These are phyloP conservation scores for Myrmophylax atrothorax DNA, from an alignment of 2,113 vertebrate species.

Conservation along the genomic window DNA sequence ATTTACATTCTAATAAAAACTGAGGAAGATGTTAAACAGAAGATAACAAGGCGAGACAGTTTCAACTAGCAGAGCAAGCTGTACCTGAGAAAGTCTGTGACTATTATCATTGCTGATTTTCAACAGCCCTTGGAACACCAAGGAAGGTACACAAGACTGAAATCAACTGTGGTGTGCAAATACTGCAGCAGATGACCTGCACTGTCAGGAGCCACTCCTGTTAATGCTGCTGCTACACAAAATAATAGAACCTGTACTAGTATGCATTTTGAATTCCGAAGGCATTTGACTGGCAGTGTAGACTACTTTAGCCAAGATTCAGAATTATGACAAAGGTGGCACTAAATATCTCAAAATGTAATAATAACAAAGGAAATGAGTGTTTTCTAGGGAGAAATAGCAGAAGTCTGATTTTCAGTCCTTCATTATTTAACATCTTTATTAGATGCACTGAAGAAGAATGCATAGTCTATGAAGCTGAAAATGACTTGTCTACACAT, in stretches of 20 bases:
- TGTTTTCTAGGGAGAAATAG: background rate
- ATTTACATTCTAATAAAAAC: constrained; percentile 22
- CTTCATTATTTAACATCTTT: background rate
- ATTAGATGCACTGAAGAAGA: background rate
- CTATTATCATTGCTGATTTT: background rate
- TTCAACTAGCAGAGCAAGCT: background rate
- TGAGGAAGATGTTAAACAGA: background rate
- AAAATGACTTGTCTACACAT: background rate
- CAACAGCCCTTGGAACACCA: background rate
- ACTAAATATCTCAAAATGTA: background rate
- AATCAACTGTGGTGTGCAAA: background rate
- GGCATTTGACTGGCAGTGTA: background rate
- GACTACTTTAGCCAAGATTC: background rate
- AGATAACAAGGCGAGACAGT: background rate
- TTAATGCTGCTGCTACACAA: background rate
- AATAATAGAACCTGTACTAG: background rate
- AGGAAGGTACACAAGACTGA: background rate
- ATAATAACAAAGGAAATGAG: background rate
- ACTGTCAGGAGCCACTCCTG: background rate
- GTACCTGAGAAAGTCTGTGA: background rate
- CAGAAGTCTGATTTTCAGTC: background rate
- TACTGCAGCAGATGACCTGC: background rate
- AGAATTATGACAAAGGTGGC: background rate
- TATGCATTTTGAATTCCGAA: background rate
- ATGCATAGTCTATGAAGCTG: background rate